Evolutionary conservation across 2,113 vertebrate species (phyloP), one percentile per base, ranked within the genome.

Genomic region (Pyxicephalus adspersus): DNA sequence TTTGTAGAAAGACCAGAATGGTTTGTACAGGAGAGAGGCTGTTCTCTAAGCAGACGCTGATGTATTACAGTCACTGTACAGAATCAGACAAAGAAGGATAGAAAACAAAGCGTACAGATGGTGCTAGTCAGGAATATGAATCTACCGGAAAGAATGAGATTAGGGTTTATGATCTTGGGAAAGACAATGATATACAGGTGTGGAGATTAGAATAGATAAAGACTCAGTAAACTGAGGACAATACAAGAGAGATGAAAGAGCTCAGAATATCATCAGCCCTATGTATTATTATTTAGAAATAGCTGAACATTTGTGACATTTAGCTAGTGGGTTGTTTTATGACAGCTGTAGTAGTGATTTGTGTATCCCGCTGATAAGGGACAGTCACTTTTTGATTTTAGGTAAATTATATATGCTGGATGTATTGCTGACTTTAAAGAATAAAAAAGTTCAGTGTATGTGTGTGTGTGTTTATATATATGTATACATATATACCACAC

Each of bases 131-230:
- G 31, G 31, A 45, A 45, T 31, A 66, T 66, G 31, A 13, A 45
- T 8, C 38, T 45, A 13, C 38, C 38, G 38, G 26, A 66, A 66
- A 45, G 64, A 66, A 45, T 66, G 34, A 45, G 64, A 66, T 65
- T 65, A 65, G 18, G n/a, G 29, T 18, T 31, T 66, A 22, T 45
- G 64, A 66, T 66, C 31, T 38, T 2, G 4, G 31, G 38, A 3
- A 66, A 66, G 34, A 66, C 31, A 45, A 45, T 45, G 38, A 66
- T 4, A 65, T 22, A n/a, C 19, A 38, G n/a, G 19, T 31, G 23
- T 22, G 22, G 31, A 66, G 64, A 66, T 22, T 22, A 66, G 22
- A 29, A 66, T 66, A 38, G 64, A 66, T 22, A 28, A 9, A 66
- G 31, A 66, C 11, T 16, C 7, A 11, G 6, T 65, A 34, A 38